Evolutionary conservation across 2,113 vertebrate genomes (phyloP), one percentile per base, ranked within the genome.

Genomic region (Tenrec ecaudatus): DNA sequence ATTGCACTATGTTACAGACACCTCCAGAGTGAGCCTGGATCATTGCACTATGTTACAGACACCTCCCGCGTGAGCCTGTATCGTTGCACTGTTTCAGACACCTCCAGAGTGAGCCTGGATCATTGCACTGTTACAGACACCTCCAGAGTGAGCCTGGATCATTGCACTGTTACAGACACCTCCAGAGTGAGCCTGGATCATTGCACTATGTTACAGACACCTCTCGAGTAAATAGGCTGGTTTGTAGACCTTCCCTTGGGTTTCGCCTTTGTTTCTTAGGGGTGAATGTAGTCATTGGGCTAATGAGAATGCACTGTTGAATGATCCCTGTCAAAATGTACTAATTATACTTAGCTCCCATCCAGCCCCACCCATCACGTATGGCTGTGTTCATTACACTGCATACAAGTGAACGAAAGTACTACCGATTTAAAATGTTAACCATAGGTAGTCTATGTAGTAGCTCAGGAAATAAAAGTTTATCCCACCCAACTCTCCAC

Each of bases 251-350:
- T 95, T 85, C 43, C 53, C 40, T 16, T 80, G 6, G 77, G 78
- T 76, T 53, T 58, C 71, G 82, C 38, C 86, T 83, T 91, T 75
- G 82, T 78, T 91, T 87, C 77, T 31, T 71, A 60, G 78, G 77
- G 60, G 4, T 86, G 58, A 80, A 81, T 89, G 83, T 71, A 73
- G 68, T 71, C 36, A 33, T 10, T 43, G 36, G 2, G 8, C 43
- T 73, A 82, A 73, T 78, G 31, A 78, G 33, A 78, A 81, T 78
- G 20, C 89, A 79, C 77, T 79, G 14, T 71, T 92, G 62, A 91
- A 40, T n/a, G 36, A 47, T 25, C 83, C 17, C 76, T 33, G 25
- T 93, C 82, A 15, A 77, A 86, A 86, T 38, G 53, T 62, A 57
- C 33, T 38, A 19, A 68, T 62, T 76, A 38, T 22, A 77, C 8